Evolutionary conservation across 2,113 vertebrate species (phyloP), one percentile per base, ranked within the genome.

Genomic region (Xyliphius kryptos): DNA sequence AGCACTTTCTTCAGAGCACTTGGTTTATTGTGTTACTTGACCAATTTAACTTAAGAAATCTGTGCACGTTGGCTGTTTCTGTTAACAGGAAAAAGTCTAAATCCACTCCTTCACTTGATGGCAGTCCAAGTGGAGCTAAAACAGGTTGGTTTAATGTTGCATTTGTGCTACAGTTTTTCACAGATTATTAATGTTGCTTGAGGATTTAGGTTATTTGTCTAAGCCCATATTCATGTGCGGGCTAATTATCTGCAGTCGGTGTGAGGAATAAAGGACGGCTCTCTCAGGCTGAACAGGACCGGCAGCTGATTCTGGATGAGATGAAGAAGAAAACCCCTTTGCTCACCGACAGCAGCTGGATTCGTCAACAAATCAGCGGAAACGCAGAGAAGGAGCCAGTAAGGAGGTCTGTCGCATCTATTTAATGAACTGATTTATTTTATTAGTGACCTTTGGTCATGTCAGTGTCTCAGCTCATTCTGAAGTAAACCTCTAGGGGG

Each of bases 321-420:
- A 99, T 98, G 95, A 93, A 88, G 66, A 97, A 97, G 81, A 91
- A 80, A 72, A 95, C 91, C 0, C 87, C 87, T 17, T 86, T 98
- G 3, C 84, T 93, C 72, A 92, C 86, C 0, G 96, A 99, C 86
- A 95, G 80, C 80, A 98, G 96, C 80, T 99, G 96, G 96, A 99
- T 99, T 51, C 90, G 95, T 21, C 94, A 94, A 72, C 91, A 89
- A 64, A 91, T 87, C 66, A 73, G 83, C 70, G 91, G 85, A 50
- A 69, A 19, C 22, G 65, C 89, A 38, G 80, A 89, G 68, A 97
- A 91, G 63, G 91, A 96, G 13, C 85, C 92, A 0, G 3, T 89
- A 20, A 91, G 90, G 69, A 94, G 95, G 95, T 93, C 74, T 3
- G 74, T 21, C 19, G n/a, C 14, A 17, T n/a, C 14, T 3, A 12